Percentiles rank a stretch among this genome's conserved stretches.
Evolutionary conservation across 1,140 invertebrate genomes (phyloP).

Genomic region (Conus betulinus): DNA sequence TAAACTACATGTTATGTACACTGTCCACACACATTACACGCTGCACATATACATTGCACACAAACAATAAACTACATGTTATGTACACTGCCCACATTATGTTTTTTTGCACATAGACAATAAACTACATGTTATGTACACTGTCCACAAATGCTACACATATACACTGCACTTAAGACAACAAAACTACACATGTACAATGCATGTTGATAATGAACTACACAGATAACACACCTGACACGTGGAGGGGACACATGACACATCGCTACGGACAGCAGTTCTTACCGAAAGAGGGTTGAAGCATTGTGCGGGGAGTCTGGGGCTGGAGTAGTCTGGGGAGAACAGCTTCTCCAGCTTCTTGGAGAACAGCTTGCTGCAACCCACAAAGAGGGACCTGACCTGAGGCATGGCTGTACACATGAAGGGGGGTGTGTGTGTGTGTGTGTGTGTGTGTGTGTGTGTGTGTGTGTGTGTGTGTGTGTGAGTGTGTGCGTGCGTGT

Average conservation of each 20-base stretch:
- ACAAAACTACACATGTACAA: no score
- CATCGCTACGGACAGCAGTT: neutral
- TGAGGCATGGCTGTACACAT: no score
- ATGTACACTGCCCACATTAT: neutral
- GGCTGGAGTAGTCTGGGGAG: constrained; percentile 59
- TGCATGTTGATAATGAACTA: no score
- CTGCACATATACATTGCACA: constrained; percentile 55
- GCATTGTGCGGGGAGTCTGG: constrained; percentile 61
- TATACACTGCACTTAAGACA: no score
- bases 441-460: no score
- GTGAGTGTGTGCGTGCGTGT: neutral
- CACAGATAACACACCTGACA: no score
- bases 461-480: neutral
- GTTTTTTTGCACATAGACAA: constrained; percentile 56
- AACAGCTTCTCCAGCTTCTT: constrained; percentile 73
- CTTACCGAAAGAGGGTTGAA: constrained; percentile 56
- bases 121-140: neutral
- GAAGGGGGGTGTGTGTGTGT: no score
- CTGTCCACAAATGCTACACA: no score
- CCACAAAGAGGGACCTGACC: neutral
- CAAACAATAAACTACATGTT: neutral
- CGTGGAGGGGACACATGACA: no score
- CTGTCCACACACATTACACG: neutral
- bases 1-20: neutral
- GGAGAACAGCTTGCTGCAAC: constrained; percentile 70